Base-by-base conservation (phyloP, 2,113 vertebrate genomes). In the Myrmecophaga tridactyla region DNA sequence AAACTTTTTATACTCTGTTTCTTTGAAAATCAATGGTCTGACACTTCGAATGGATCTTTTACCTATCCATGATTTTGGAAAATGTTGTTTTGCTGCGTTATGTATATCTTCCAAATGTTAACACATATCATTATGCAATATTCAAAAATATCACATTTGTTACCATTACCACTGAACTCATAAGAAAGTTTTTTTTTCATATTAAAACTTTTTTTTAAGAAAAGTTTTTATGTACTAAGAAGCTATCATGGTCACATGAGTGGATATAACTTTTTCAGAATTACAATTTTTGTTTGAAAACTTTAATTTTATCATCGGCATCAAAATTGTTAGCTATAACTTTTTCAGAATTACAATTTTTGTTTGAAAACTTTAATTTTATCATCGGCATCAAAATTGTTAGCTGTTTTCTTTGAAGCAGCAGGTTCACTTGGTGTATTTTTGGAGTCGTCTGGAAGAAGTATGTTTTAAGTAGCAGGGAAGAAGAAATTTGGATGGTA, bases 271-370 rank as follows among this genome's bases (percentile, higher is more conserved):
- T 92, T 21, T 94, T 96, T 93, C 51, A 96, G 63, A 92, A 80
- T 88, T 96, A 21, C 67, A 14, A 60, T 53, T 96, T 90, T 94
- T 95, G 34, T 13, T 58, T 94, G 41, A 83, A 96, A 94, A 51
- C 43, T 78, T 36, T 3, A 51, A 78, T 89, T 94, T 94, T 86
- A 77, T 92, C 53, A 89, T 90, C 84, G 51, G 46, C 7, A 51
- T 43, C 48, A 41, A 83, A 90, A 89, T 53, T 62, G 29, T 85
- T 56, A 84, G 63, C n/a, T 17, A 65, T 20, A 85, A 43, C 1
- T 92, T 21, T 94, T 96, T 93, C 51, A 96, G 63, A 92, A 80
- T 88, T 96, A 21, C 67, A 14, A 60, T 53, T 96, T 90, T 94
- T 95, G 34, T 13, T 58, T 94, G 41, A 83, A 96, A 94, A 51